phyloP scores from a whole-genome alignment of 2,113 vertebrate genomes.

The Oncorhynchus nerka region DNA sequence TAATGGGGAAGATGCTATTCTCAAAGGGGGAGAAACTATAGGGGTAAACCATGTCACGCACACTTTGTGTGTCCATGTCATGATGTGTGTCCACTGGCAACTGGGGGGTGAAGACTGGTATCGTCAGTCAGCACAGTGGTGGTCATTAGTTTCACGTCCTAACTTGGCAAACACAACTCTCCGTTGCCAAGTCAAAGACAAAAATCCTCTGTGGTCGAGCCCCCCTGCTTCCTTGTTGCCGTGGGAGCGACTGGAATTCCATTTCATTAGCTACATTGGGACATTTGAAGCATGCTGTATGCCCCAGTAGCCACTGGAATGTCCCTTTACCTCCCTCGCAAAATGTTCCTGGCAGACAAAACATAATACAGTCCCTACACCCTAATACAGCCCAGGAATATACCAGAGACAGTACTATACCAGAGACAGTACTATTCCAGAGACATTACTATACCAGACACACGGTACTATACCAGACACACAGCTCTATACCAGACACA shows the following conservation, averaged over 20 bases:
- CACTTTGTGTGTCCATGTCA: not conserved
- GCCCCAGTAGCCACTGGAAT: conserved; percentile 58
- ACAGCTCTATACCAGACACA: not conserved
- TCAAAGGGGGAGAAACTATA: not conserved
- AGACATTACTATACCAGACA: not conserved
- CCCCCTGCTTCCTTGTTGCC: conserved; percentile 46
- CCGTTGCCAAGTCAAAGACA: conserved; percentile 30
- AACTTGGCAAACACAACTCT: conserved; percentile 34
- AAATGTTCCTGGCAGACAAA: conserved; percentile 11
- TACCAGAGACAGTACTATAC: not conserved
- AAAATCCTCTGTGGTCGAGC: conserved; percentile 39
- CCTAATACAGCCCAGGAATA: not conserved
- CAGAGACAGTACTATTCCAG: not conserved
- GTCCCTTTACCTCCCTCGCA: conserved; percentile 44
- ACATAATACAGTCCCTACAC: conserved; percentile 7
- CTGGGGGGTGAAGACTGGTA: too few species aligned
- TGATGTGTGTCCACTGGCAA: not conserved
- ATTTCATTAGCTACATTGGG: conserved; percentile 58
- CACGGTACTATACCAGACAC: not conserved
- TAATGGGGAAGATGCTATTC: not conserved
- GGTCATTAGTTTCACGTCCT: too few species aligned
- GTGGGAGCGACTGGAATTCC: conserved; percentile 72
- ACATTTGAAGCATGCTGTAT: conserved; percentile 67
- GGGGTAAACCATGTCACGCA: not conserved
- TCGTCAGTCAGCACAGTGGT: too few species aligned